Base-by-base conservation (phyloP, 2,113 vertebrate genomes). In the Pomatorhinus ruficollis region DNA sequence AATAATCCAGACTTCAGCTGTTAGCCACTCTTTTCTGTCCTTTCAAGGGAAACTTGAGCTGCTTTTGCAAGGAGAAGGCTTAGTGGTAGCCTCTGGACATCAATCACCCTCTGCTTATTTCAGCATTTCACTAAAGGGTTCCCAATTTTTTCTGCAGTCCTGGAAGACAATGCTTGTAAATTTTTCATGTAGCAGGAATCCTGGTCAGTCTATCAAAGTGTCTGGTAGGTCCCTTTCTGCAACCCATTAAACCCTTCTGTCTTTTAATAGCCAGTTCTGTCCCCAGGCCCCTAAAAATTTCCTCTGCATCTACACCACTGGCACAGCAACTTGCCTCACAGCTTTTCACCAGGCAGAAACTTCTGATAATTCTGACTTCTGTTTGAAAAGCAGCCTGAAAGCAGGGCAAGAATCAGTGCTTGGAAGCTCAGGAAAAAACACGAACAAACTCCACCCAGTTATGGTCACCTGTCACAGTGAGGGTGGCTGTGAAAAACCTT, bases 121-220 rank as follows among this genome's bases (percentile, higher is more conserved):
- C 86, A 89, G 64, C 64, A 45, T 74, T 97, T 89, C 80, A 85
- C 84, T 87, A 64, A 86, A 76, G 31, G 40, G 83, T 78, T 49
- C 61, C 23, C 9, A 4, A 15, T 76, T 83, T 79, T 82, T 86
- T 90, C 70, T 65, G 21, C 39, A 85, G 42, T 80, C 24, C 33
- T 49, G 57, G 40, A 95, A 88, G 61, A 81, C 39, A 68, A 22
- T 6, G 31, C 71, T 49, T 72, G 83, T 76, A 75, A 79, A 93
- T 92, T 72, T 83, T 85, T 90, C 75, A 83, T 37, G 40, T 27
- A 79, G 75, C 44, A 39, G 40, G 24, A 95, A 56, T 63, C 39
- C 61, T 19, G 50, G 24, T 23, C 83, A 70, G 39, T 68, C 75
- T 54, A 12, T 59, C 35, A 40, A 80, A 56, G 31, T 3, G 37